Percentiles rank a stretch among this genome's conserved stretches.
phyloP scores from a whole-genome alignment of 2,797 vertebrate species.

The Ataeniobius toweri region DNA sequence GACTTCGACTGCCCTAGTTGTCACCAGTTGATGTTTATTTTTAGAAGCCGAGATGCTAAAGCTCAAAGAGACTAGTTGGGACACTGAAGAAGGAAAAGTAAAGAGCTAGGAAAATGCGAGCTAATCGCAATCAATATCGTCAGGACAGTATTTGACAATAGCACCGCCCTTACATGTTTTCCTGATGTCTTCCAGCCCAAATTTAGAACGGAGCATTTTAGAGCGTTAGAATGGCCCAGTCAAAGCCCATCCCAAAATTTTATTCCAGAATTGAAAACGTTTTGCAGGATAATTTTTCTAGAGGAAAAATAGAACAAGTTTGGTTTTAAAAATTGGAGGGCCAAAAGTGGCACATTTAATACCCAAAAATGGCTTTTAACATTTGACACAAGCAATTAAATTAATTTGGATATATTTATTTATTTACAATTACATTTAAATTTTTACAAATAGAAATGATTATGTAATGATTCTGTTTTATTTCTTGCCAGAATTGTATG shows the following conservation, averaged over 20 bases:
- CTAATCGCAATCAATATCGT: neutral
- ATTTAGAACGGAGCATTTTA: neutral
- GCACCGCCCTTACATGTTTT: neutral
- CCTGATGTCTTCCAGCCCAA: neutral
- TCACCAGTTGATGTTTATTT: neutral
- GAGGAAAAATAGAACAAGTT: neutral
- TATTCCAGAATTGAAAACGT: neutral
- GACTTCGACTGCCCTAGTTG: neutral
- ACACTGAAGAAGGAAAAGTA: neutral
- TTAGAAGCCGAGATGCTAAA: slow-evolving; percentile 3
- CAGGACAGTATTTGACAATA: neutral
- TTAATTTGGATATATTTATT: neutral
- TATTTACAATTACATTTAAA: neutral
- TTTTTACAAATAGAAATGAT: neutral
- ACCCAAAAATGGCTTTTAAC: too few species aligned
- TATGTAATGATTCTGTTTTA: too few species aligned
- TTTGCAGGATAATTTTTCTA: neutral
- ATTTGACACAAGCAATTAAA: too few species aligned
- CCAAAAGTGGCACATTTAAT: neutral
- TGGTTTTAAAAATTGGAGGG: neutral
- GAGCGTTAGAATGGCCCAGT: neutral
- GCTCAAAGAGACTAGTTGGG: neutral
- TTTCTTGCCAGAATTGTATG: too few species aligned
- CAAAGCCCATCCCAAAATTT: neutral
- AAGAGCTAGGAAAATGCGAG: neutral